Base-by-base conservation (phyloP, 2,113 vertebrate species). In the Callithrix jacchus region DNA sequence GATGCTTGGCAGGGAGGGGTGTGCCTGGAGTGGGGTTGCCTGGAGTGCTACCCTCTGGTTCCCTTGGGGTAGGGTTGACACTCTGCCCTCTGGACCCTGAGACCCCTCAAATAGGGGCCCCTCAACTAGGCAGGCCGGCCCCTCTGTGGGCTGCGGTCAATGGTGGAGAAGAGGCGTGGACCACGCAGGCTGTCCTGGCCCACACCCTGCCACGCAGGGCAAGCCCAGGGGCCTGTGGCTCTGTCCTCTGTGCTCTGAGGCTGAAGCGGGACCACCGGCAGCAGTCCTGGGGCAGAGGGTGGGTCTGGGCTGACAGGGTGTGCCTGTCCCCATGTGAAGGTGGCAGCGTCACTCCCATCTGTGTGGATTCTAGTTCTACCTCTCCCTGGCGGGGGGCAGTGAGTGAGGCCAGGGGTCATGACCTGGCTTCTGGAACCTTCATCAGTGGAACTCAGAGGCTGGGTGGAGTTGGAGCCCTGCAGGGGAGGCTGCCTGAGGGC, bases 291-390 rank as follows among this genome's bases (percentile, higher is more conserved):
- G 25, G 42, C 74, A 76, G 42, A 8, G 7, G n/a, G 27, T 2
- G 27, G 42, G 47, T 27, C 25, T 5, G 20, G 21, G 47, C 79
- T 76, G 68, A 58, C 35, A 12, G 32, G 35, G 25, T 14, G 7
- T 40, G 42, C 58, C 35, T 11, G 42, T 49, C 27, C 47, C 30
- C 27, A 0, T 10, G 18, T 54, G 74, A 21, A 8, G 14, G 47
- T n/a, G 45, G 54, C 0, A 0, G 16, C 6, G 2, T n/a, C n/a
- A 20, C 2, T 42, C 40, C 10, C 7, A 3, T 68, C 13, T 30
- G 0, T 42, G n/a, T 11, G 32, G 52, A 12, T 7, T 13, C 17
- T 13, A 4, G 47, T 7, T 17, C 30, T 23, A 0, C n/a, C 66
- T 27, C 32, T 14, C 25, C 1, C 7, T 16, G 20, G n/a, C 35